A percentile compares a stretch with the other conserved stretches of the same genome.
phyloP scores from a whole-genome alignment of 23 tunicate species.

The Oikopleura albicans region DNA sequence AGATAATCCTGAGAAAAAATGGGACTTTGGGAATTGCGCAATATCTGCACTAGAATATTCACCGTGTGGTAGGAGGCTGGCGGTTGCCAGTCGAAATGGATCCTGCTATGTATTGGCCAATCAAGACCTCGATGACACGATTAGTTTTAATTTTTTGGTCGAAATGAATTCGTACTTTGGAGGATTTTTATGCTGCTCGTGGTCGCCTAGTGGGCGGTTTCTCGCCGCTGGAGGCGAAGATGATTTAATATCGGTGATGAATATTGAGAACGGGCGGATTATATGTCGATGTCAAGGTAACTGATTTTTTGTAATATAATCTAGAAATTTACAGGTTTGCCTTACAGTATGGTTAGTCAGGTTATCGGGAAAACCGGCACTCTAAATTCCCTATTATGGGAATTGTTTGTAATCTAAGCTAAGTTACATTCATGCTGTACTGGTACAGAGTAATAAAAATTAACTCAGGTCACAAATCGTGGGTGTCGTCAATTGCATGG shows the following conservation, averaged over 20 bases:
- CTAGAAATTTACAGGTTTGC: too few relatives aligned
- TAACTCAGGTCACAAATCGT: constrained; percentile 45
- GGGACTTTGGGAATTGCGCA: constrained; percentile 71
- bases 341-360: too few relatives aligned
- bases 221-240: constrained; percentile 94
- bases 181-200: constrained; percentile 57
- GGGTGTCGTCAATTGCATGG: not conserved
- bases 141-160: constrained; percentile 35
- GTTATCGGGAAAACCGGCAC: too few relatives aligned
- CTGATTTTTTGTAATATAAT: too few relatives aligned
- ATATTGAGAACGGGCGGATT: constrained; percentile 42
- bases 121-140: constrained; percentile 20
- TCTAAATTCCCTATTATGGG: too few relatives aligned
- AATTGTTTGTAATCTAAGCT: too few relatives aligned
- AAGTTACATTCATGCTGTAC: too few relatives aligned
- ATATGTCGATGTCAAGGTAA: constrained; percentile 46
- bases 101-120: constrained; percentile 30
- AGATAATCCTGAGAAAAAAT: constrained; percentile 57
- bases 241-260: constrained; percentile 76
- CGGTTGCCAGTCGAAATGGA: constrained; percentile 83
- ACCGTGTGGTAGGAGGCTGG: constrained; percentile 46
- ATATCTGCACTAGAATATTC: constrained; percentile 55
- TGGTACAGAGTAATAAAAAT: too few relatives aligned
- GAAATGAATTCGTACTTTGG: constrained; percentile 90
- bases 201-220: constrained; percentile 94